Evolutionary conservation across 2,113 vertebrate species (phyloP), one percentile per base, ranked within the genome.

Genomic region (Vidua macroura): DNA sequence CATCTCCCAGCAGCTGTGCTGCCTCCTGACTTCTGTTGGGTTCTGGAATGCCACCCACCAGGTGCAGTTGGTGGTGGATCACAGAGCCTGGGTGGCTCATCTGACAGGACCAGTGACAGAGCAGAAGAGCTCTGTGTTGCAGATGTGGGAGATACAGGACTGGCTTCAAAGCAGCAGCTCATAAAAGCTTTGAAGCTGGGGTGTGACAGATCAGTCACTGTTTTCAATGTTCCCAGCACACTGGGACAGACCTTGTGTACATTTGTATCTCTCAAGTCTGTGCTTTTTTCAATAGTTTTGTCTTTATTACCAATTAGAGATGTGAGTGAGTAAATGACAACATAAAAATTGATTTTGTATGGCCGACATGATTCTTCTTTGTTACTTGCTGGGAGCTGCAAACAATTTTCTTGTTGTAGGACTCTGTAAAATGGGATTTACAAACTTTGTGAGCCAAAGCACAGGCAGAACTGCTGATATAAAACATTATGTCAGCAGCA

Each of bases 141-240:
- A 96, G 76, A 96, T 95, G 94, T 92, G 55, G 7, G 30, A 78
- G 80, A 74, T 83, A 13, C 1, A 72, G 58, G 37, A 46, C 59
- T 67, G 43, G 15, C 91, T 96, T 96, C 95, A 96, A 93, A 95
- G 86, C 48, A 60, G 44, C 22, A 13, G 43, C 60, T 94, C 28
- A 3, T 74, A 37, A 64, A 83, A 78, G 76, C 63, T 68, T 78
- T 86, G 80, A 84, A 91, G 69, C 39, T 72, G 72, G 7, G 13
- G 19, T 1, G 5, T 93, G 88, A 84, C 44, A 88, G 66, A 81
- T 81, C 64, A 86, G 48, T 30, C 41, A 1, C 66, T 62, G 19
- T 81, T 67, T 58, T 67, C 73, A 52, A 3, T 35, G 72, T 77
- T 90, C 79, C 55, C 83, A 88, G 75, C 39, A 11, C 31, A 25